These are phyloP conservation scores for Caenorhabditis panamensis DNA, from an alignment of 2,888 invertebrate genomes.

Conservation along the genomic window DNA sequence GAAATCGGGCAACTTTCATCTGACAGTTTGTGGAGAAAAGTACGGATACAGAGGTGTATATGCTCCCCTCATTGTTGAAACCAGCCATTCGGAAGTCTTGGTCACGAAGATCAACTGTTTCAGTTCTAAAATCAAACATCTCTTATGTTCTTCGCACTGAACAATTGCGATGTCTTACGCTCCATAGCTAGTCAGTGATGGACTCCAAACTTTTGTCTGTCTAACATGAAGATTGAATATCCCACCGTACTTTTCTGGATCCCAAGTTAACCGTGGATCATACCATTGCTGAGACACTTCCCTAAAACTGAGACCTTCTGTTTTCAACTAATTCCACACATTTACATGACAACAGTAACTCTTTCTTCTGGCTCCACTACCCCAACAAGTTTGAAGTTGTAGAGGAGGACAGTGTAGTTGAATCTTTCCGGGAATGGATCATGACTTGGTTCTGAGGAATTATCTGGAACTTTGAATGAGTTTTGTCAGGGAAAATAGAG, in stretches of 20 bases:
- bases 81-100: conserved; percentile 25
- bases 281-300: conserved; percentile 28
- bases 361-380: conserved; percentile 33
- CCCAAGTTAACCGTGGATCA: conserved; percentile 38
- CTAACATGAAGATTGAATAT: conserved; percentile 16
- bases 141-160: too few species aligned
- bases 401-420: conserved; percentile 37
- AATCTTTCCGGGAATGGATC: neutral
- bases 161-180: conserved; percentile 26
- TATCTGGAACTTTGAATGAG: too few species aligned
- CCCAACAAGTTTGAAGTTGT: conserved; percentile 46
- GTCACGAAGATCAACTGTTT: conserved; percentile 34
- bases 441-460: neutral
- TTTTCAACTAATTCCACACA: conserved; percentile 23
- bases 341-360: conserved; percentile 39
- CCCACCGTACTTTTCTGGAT: neutral
- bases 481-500: too few species aligned
- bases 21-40: conserved; percentile 28
- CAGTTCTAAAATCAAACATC: too few species aligned
- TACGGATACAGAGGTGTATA: conserved; percentile 4
- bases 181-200: conserved; percentile 23
- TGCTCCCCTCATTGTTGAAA: neutral
- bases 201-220: conserved; percentile 36
- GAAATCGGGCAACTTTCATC: conserved; percentile 35
- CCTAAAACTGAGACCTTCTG: neutral